Percentiles rank a stretch among this genome's conserved stretches.
phyloP scores from a whole-genome alignment of 2,888 invertebrate species.

The Cyclophora punctaria region DNA sequence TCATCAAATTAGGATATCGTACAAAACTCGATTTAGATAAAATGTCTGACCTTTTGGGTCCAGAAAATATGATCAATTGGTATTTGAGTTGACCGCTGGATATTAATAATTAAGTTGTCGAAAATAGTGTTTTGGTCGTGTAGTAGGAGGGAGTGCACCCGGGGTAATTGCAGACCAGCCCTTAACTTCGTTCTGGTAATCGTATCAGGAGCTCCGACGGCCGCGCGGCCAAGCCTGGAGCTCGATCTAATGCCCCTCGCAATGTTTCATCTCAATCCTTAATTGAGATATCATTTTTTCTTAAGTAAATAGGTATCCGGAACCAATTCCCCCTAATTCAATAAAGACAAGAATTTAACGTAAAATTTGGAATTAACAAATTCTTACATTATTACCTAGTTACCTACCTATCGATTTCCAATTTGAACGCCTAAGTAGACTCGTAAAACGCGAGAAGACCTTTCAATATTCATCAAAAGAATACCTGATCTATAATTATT shows the following conservation, averaged over 20 bases:
- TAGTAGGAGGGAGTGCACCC: conserved; percentile 15
- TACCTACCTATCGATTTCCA: too few relatives aligned
- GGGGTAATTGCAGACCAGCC: conserved; percentile 31
- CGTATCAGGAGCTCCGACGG: conserved; percentile 24
- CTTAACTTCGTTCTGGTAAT: conserved; percentile 46
- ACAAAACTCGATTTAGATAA: too few relatives aligned
- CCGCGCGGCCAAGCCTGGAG: not conserved
- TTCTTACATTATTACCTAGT: too few relatives aligned
- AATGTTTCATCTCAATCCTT: not conserved
- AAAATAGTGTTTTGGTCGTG: conserved; percentile 30
- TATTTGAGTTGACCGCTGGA: not conserved
- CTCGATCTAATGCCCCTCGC: not conserved
- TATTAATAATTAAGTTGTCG: conserved; percentile 18
- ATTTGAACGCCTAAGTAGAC: too few relatives aligned
- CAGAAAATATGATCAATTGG: conserved; percentile 3
- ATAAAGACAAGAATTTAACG: too few relatives aligned
- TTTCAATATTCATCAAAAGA: not conserved
- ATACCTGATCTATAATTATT: conserved; percentile 1
- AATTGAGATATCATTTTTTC: too few relatives aligned
- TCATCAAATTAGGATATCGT: too few relatives aligned
- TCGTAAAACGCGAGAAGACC: not conserved
- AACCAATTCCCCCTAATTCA: too few relatives aligned
- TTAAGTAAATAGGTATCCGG: too few relatives aligned
- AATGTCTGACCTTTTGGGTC: too few relatives aligned
- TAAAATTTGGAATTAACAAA: too few relatives aligned